Conservation (phyloP, 2,888 invertebrate genomes). For the Siphlonurus alternatus region DNA sequence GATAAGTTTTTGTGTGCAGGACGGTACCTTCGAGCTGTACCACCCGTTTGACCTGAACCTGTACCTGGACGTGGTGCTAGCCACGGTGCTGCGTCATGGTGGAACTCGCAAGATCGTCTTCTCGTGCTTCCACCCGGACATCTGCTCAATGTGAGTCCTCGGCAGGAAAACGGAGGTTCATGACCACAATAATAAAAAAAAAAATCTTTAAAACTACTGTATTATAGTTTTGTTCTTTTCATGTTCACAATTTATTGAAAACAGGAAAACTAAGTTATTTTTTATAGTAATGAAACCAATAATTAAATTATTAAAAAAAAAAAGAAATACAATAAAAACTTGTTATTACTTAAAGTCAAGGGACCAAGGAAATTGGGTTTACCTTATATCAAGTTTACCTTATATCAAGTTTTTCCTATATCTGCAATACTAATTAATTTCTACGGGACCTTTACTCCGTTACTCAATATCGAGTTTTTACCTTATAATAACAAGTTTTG, state of each 20-base stretch:
- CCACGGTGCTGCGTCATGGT: constrained; percentile 64
- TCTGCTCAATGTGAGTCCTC: constrained; percentile 74
- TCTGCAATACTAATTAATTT: too few species aligned
- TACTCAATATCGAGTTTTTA: too few species aligned
- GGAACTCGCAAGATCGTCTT: constrained; percentile 73
- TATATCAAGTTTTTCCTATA: too few species aligned
- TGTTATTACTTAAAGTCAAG: too few species aligned
- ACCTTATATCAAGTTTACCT: too few species aligned
- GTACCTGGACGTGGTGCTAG: constrained; percentile 76
- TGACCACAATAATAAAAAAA: too few species aligned
- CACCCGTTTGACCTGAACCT: constrained; percentile 82
- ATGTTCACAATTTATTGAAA: constrained; percentile 2
- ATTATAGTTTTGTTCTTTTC: not conserved
- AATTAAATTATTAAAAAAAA: too few species aligned
- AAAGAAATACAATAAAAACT: too few species aligned
- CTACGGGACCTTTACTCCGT: too few species aligned
- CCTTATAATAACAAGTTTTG: too few species aligned
- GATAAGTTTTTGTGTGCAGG: constrained; percentile 25
- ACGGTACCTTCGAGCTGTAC: constrained; percentile 74
- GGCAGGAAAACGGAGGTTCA: constrained; percentile 1
- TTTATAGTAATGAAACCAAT: constrained; percentile 2
- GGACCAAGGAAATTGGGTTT: too few species aligned
- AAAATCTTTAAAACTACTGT: not conserved
- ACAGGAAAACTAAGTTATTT: too few species aligned
- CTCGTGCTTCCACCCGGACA: constrained; percentile 91